Percentiles rank a stretch among this genome's conserved stretches.
Evolutionary conservation across 2,113 vertebrate genomes (phyloP).

Genomic region (Falco punctatus): DNA sequence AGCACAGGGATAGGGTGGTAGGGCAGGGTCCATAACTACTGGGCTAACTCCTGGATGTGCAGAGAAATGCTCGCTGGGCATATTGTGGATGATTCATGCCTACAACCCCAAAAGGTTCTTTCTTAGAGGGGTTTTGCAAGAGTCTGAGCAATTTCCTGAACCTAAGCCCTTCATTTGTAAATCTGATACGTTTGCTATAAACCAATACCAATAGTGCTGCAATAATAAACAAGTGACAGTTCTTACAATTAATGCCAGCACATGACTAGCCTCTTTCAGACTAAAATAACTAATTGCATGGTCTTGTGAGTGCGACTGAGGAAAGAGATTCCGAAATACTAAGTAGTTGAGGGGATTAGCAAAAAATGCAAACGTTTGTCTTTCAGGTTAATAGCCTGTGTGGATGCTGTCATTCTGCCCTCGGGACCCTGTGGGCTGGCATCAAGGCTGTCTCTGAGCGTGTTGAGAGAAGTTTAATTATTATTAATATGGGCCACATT

Average conservation of each 20-base stretch:
- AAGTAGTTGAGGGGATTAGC: conserved; percentile 13
- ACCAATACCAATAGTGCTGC: background rate
- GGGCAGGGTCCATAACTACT: background rate
- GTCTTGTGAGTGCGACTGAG: background rate
- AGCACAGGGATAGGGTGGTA: background rate
- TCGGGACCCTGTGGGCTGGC: conserved; percentile 23
- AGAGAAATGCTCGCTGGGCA: background rate
- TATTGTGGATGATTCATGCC: background rate
- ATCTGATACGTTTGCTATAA: background rate
- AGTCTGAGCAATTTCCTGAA: background rate
- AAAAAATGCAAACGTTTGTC: conserved; percentile 8
- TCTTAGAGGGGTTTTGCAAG: background rate
- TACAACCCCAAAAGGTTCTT: background rate
- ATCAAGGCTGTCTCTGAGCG: background rate
- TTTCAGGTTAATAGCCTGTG: conserved; percentile 4
- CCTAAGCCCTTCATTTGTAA: background rate
- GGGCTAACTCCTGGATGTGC: background rate
- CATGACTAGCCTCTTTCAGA: background rate
- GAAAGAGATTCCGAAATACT: background rate
- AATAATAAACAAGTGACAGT: background rate
- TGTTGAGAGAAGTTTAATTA: conserved; percentile 34
- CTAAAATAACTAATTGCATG: background rate
- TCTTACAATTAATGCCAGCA: conserved; percentile 14
- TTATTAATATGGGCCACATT: conserved; percentile 23
- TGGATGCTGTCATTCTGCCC: conserved; percentile 43